Evolutionary conservation across 2,888 invertebrate genomes (phyloP), one percentile per base, ranked within the genome.

Genomic region (Caenorhabditis zanzibari): DNA sequence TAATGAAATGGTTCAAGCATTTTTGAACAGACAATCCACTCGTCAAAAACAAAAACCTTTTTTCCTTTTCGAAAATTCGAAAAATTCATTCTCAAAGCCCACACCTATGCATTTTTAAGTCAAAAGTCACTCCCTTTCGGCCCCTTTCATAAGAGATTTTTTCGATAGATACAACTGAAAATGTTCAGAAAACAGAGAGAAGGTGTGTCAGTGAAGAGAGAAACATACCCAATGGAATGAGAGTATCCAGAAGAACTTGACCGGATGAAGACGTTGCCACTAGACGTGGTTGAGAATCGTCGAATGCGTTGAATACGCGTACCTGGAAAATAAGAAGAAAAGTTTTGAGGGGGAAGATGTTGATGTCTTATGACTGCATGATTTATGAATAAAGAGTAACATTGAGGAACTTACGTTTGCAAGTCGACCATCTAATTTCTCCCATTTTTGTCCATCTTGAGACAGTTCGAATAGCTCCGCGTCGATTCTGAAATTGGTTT

Each of bases 391-490:
- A 32, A 32, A 7, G 7, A 32, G 7, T 6, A 32, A 12, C 38
- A 10, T 38, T 38, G 7, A 12, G 12, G 38, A 38, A 54, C 68
- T 54, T 26, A 84, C 84, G 52, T 76, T 71, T 16, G 79, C 81
- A 9, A 84, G 59, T 32, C 66, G 38, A 2, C 69, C 74, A 41
- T 84, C 84, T 7, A 81, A 26, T 22, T 74, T 81, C 28, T 81
- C 73, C 84, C 84, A 84, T 44, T 77, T 64, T 38, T 81, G 84
- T 26, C 84, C 84, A 56, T 84, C 84, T n/a, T 68, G 61, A 22
- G 84, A 84, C 56, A 84, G 28, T 38, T 84, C 81, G 66, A 84
- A 84, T 14, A 84, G 32, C 61, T 84, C 84, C 6, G 84, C 84
- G 63, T 84, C 81, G 19, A 84, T 77, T 81, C 84, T 84, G 74